Conservation (phyloP, 2,113 vertebrate genomes). For the Narcine bancroftii region DNA sequence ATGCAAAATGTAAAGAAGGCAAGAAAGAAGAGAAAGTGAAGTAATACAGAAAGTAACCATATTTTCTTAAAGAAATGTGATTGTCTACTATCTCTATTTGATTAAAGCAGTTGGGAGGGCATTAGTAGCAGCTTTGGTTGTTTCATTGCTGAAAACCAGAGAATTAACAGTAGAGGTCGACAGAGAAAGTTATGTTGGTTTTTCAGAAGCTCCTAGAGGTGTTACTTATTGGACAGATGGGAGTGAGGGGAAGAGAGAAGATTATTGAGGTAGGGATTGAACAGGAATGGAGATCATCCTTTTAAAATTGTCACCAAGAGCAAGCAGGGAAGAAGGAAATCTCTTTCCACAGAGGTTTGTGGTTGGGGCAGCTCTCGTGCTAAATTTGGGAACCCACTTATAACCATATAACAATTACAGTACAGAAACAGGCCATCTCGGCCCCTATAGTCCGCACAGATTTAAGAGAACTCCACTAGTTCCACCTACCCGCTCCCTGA, state of each 20-base stretch:
- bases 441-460: too few species aligned
- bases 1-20: not conserved
- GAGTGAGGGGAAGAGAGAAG: not conserved
- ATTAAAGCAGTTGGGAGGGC: not conserved
- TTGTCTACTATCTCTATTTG: not conserved
- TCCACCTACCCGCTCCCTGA: too few species aligned
- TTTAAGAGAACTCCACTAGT: too few species aligned
- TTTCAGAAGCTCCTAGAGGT: not conserved
- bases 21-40: not conserved
- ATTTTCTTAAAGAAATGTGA: not conserved
- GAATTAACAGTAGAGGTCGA: not conserved
- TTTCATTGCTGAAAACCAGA: not conserved
- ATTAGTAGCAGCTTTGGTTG: not conserved
- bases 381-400: not conserved
- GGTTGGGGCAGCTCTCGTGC: not conserved
- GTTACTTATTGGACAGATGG: not conserved
- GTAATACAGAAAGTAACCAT: not conserved
- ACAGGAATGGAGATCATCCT: not conserved
- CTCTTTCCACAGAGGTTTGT: not conserved
- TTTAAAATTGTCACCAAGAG: not conserved
- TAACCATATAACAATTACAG: too few species aligned
- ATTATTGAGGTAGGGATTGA: not conserved
- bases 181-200: not conserved
- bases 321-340: not conserved
- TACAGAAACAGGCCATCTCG: too few species aligned